These are phyloP conservation scores for Rhingia rostrata DNA, from an alignment of 2,888 invertebrate genomes.

Conservation along the genomic window DNA sequence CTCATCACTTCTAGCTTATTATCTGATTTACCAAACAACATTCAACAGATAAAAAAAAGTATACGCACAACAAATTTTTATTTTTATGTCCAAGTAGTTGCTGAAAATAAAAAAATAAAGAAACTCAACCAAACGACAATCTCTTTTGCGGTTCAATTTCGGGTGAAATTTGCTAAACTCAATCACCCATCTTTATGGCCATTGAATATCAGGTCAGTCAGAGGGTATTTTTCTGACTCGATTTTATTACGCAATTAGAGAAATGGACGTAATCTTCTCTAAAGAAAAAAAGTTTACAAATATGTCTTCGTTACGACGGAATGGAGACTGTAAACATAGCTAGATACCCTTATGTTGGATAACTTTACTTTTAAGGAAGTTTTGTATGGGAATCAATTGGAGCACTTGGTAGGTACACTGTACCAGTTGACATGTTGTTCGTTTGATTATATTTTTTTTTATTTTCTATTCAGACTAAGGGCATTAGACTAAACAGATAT, in stretches of 20 bases:
- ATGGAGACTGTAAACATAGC: not conserved
- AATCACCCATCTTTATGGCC: slow-evolving; percentile 37
- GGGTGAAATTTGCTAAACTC: slow-evolving; percentile 35
- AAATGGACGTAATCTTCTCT: slow-evolving; percentile 9
- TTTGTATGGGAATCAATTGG: too few species aligned
- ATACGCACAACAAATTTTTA: slow-evolving; percentile 31
- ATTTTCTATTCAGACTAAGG: too few species aligned
- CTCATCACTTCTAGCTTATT: slow-evolving; percentile 11
- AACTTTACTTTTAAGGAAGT: not conserved
- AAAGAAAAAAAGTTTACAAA: slow-evolving; percentile 4
- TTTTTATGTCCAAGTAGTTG: slow-evolving; percentile 2
- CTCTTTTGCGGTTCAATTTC: slow-evolving; percentile 22
- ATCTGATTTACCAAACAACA: slow-evolving; percentile 21
- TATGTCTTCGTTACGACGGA: not conserved
- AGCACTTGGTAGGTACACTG: too few species aligned
- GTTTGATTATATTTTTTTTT: too few species aligned
- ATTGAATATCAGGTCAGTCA: slow-evolving; percentile 2
- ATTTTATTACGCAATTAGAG: slow-evolving; percentile 31
- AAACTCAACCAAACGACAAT: slow-evolving; percentile 1
- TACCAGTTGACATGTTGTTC: too few species aligned
- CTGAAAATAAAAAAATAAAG: slow-evolving; percentile 4
- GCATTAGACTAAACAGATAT: too few species aligned
- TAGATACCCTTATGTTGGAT: not conserved
- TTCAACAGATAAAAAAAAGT: slow-evolving; percentile 38
- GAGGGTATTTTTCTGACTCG: slow-evolving; percentile 10